A percentile compares a stretch with the other conserved stretches of the same genome.
phyloP scores from a whole-genome alignment of 2,797 vertebrate genomes.

The Oryzias sinensis region DNA sequence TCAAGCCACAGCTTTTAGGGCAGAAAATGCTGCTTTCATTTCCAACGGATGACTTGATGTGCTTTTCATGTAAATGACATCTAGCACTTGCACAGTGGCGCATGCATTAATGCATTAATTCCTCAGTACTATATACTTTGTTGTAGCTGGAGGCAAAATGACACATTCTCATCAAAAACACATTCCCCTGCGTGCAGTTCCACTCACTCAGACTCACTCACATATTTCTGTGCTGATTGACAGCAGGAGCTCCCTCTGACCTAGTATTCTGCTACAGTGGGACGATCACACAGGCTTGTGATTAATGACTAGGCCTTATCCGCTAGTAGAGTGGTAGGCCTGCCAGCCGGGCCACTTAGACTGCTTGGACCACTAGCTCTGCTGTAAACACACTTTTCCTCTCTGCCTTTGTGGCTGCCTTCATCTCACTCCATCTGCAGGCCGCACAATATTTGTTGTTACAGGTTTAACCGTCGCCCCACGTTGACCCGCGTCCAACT shows the following conservation, averaged over 20 bases:
- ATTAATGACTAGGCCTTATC: conserved; percentile 75
- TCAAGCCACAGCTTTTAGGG: conserved; percentile 57
- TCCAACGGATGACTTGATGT: conserved; percentile 55
- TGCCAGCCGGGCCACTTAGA: conserved; percentile 69
- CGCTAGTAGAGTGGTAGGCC: conserved; percentile 62
- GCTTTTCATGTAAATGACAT: conserved; percentile 67
- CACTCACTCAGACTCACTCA: conserved; percentile 35
- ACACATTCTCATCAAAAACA: conserved; percentile 62
- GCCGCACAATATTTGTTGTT: conserved; percentile 54
- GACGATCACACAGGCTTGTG: conserved; percentile 74
- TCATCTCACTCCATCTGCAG: conserved; percentile 26
- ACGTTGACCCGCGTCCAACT: conserved; percentile 38
- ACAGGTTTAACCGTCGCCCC: conserved; percentile 54
- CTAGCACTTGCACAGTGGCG: conserved; percentile 52
- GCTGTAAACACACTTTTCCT: conserved; percentile 54
- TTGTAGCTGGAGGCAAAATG: conserved; percentile 63
- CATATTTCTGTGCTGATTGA: conserved; percentile 72
- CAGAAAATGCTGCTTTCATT: conserved; percentile 56
- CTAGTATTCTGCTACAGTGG: conserved; percentile 79
- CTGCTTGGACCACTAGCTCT: conserved; percentile 69
- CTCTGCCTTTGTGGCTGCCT: conserved; percentile 20
- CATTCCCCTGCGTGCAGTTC: conserved; percentile 47
- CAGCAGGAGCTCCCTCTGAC: conserved; percentile 79
- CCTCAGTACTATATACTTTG: conserved; percentile 51
- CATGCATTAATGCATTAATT: conserved; percentile 71